Evolutionary conservation across 2,797 vertebrate genomes (phyloP).

Genomic region (Oreortyx pictus): DNA sequence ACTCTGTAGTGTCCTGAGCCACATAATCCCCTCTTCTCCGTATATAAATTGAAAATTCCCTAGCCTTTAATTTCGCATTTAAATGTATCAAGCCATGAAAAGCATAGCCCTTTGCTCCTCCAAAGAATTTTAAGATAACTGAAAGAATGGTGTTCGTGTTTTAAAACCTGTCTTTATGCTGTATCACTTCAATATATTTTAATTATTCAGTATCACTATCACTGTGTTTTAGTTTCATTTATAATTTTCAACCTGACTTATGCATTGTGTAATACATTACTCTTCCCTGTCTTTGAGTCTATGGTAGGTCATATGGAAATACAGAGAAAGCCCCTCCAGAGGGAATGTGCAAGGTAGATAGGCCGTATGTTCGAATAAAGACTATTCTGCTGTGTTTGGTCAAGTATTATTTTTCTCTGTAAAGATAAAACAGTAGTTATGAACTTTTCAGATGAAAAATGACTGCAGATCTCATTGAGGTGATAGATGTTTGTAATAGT

Average conservation of each 20-base stretch:
- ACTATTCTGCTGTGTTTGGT: background rate
- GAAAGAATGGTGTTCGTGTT: too few species aligned
- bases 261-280: too few species aligned
- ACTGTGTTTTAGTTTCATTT: too few species aligned
- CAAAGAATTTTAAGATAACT: background rate
- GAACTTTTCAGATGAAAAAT: background rate
- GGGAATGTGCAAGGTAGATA: background rate
- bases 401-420: background rate
- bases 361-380: background rate
- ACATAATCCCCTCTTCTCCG: too few species aligned
- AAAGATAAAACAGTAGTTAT: background rate
- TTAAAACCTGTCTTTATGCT: background rate
- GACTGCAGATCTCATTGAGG: conserved; percentile 6
- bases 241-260: too few species aligned
- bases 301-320: background rate
- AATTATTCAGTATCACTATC: too few species aligned
- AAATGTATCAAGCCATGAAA: background rate
- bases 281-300: background rate
- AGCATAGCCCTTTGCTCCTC: background rate
- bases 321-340: background rate
- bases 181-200: too few species aligned
- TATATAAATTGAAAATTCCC: background rate
- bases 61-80: background rate
- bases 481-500: background rate
- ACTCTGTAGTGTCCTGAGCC: too few species aligned